phyloP scores from a whole-genome alignment of 2,113 vertebrate species.

The Apeltes quadracus region DNA sequence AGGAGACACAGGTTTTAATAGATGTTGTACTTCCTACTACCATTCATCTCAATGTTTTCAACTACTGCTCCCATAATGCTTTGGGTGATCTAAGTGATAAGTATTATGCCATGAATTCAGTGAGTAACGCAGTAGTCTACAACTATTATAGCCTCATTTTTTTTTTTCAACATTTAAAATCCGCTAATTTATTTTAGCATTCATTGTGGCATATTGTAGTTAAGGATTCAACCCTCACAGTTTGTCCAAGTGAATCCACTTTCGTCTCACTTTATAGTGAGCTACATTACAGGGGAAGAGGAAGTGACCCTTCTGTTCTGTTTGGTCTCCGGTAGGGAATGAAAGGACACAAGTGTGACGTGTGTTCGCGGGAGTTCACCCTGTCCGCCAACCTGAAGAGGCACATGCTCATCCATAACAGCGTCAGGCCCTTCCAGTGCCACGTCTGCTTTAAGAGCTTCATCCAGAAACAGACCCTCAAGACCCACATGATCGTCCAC shows the following conservation, averaged over 20 bases:
- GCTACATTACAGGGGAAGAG: not conserved
- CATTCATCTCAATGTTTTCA: not conserved
- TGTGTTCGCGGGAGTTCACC: slow-evolving; percentile 96
- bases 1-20: not conserved
- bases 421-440: slow-evolving; percentile 96
- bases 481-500: slow-evolving; percentile 99
- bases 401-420: slow-evolving; percentile 98
- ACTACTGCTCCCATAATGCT: slow-evolving; percentile 1
- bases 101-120: not conserved
- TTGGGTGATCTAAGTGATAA: not conserved
- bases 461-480: slow-evolving; percentile 98
- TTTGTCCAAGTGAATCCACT: not conserved
- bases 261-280: not conserved
- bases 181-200: not conserved
- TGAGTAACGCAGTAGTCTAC: not conserved
- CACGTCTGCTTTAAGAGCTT: slow-evolving; percentile 99
- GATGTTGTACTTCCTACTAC: not conserved
- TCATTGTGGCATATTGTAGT: not conserved
- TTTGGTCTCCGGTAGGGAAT: slow-evolving; percentile 82
- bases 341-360: slow-evolving; percentile 98
- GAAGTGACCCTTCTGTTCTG: not conserved
- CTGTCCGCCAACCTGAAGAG: slow-evolving; percentile 98
- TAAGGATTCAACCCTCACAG: not conserved
- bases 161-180: not conserved
- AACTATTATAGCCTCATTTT: not conserved